A percentile compares a stretch with the other conserved stretches of the same genome.
phyloP scores from a whole-genome alignment of 2,113 vertebrate genomes.

The Plecturocebus donacophilus region DNA sequence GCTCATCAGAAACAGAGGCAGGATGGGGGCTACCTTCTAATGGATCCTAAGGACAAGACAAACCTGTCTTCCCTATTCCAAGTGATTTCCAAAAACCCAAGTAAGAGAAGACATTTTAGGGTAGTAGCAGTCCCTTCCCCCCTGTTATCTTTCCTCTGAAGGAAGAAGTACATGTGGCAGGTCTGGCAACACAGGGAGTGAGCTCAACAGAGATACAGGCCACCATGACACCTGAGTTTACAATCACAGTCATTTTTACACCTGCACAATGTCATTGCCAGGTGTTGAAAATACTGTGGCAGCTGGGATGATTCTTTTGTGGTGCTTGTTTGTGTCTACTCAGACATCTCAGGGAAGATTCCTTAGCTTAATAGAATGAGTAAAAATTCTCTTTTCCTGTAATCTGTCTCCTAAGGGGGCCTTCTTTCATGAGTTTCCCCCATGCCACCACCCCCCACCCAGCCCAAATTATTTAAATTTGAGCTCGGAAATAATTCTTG shows the following conservation, averaged over 20 bases:
- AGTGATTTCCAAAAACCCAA: neutral
- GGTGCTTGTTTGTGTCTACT: slow-evolving; percentile 31
- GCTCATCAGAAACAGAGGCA: neutral
- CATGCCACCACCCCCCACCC: neutral
- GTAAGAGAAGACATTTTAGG: neutral
- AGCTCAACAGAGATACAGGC: slow-evolving; percentile 26
- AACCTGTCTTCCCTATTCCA: neutral
- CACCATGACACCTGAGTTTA: neutral
- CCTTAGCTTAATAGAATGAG: neutral
- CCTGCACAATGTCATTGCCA: slow-evolving; percentile 48
- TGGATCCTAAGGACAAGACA: neutral
- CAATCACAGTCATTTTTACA: slow-evolving; percentile 5
- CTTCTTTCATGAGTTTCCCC: neutral
- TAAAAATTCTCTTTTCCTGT: neutral
- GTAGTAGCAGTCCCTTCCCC: neutral
- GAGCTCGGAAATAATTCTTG: neutral
- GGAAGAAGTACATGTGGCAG: neutral
- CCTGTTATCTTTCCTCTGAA: neutral
- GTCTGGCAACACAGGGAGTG: neutral
- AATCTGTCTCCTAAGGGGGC: neutral
- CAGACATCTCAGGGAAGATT: neutral
- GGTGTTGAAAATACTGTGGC: neutral
- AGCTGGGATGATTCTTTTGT: neutral
- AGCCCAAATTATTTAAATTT: neutral
- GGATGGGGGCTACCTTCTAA: neutral